Evolutionary conservation across 37 sponge, comb jelly and placozoan species (phyloP), one percentile per base, ranked within the genome.

Genomic region (Aphrocallistes beatrix): DNA sequence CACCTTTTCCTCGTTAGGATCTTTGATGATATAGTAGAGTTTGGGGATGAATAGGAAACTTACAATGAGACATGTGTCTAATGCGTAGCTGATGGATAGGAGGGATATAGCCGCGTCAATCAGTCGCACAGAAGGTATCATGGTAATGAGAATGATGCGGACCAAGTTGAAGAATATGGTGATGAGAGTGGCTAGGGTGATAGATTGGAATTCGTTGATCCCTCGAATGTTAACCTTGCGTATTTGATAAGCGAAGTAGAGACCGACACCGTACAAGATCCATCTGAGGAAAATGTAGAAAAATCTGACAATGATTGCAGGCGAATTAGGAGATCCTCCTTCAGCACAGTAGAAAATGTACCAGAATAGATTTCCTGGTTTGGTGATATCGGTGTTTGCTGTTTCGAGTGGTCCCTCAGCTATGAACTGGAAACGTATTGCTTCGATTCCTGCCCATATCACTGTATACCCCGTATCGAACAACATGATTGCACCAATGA

Each of bases 141-240:
- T 60, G 10, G 75, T 60, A 6, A 60, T 60, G 75, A 60, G 75
- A 60, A 60, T 60, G 8, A 60, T 60, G 34, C 75, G 75, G 34
- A 60, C 75, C n/a, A 60, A 60, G n/a, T 60, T 60, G 75, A 60
- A 60, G 75, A 60, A 60, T 3, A 60, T 60, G 21, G 75, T 60
- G 32, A 13, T 30, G 8, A 60, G n/a, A 3, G 75, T 60, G 8
- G 75, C 75, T 3, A 60, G 34, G 10, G 75, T 60, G n/a, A 60
- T 60, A 3, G 75, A 60, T 28, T 60, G 75, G 21, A 60, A 60
- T 13, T 60, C 75, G n/a, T 60, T 60, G 3, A 60, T 30, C 3
- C 75, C 75, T 25, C 75, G 75, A 60, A 60, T 60, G 21, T 13
- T 60, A 21, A 60, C 21, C n/a, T 60, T 60, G 34, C 75, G 75